A percentile compares a stretch with the other conserved stretches of the same genome.
These are phyloP conservation scores for Oreocharis arfaki DNA, from an alignment of 2,113 vertebrate genomes.

Conservation along the genomic window DNA sequence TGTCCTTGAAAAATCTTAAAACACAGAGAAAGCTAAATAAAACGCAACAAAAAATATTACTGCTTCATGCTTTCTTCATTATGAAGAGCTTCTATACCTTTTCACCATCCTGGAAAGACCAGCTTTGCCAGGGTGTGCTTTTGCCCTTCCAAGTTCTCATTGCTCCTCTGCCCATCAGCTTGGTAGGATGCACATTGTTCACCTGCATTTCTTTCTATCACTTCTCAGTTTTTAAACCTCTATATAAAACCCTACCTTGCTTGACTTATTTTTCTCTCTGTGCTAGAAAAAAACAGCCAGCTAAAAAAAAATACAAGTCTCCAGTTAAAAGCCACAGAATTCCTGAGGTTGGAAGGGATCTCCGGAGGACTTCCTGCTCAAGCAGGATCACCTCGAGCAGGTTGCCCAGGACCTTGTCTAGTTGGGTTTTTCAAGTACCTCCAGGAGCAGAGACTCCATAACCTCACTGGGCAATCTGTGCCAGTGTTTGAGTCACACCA, in stretches of 20 bases:
- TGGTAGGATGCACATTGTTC: neutral
- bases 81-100: neutral
- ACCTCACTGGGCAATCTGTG: neutral
- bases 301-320: neutral
- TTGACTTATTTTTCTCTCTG: neutral
- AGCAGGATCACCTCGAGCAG: neutral
- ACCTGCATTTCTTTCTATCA: neutral
- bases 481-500: neutral
- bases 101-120: neutral
- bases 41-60: neutral
- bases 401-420: neutral
- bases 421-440: neutral
- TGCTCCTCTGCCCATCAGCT: neutral
- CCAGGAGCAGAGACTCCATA: neutral
- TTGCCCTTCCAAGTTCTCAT: neutral
- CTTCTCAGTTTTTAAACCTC: neutral
- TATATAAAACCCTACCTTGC: neutral
- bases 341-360: neutral
- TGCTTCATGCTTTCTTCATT: neutral
- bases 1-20: slow-evolving; percentile 2
- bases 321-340: neutral
- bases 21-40: neutral
- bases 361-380: neutral
- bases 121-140: neutral
- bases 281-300: neutral